Percentiles rank a stretch among this genome's conserved stretches.
Conservation (phyloP, 2,113 vertebrate genomes). For the Ptyas mucosa region DNA sequence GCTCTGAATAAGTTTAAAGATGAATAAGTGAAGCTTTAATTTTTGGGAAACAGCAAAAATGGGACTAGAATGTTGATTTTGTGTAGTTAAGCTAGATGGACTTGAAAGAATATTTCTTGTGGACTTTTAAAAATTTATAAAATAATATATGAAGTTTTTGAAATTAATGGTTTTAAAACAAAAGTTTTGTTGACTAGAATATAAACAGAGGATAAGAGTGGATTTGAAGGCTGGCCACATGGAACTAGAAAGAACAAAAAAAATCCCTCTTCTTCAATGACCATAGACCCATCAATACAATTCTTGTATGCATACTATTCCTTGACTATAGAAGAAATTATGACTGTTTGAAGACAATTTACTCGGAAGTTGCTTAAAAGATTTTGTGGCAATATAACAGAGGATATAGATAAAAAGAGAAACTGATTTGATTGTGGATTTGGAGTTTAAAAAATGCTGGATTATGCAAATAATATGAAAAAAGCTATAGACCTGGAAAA, state of each 20-base stretch:
- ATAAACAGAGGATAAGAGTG: neutral
- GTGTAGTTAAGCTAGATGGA: neutral
- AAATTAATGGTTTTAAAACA: neutral
- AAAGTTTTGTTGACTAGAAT: neutral
- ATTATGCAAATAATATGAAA: neutral
- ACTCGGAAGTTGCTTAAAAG: neutral
- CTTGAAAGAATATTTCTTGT: neutral
- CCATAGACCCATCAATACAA: neutral
- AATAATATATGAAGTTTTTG: neutral
- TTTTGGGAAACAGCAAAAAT: neutral
- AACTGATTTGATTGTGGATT: neutral
- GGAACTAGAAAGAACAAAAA: neutral
- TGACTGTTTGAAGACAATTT: neutral
- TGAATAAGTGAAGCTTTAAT: neutral
- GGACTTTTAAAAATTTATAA: neutral
- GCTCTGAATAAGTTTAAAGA: neutral
- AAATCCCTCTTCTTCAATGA: neutral
- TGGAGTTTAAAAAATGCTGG: neutral
- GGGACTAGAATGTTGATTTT: neutral
- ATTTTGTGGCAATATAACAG: neutral
- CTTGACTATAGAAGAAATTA: neutral
- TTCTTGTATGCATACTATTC: neutral
- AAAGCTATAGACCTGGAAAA: neutral
- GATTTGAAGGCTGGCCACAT: neutral
- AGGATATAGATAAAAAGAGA: neutral